These are phyloP conservation scores for Idaea aversata DNA, from an alignment of 2,888 invertebrate species.

Conservation along the genomic window DNA sequence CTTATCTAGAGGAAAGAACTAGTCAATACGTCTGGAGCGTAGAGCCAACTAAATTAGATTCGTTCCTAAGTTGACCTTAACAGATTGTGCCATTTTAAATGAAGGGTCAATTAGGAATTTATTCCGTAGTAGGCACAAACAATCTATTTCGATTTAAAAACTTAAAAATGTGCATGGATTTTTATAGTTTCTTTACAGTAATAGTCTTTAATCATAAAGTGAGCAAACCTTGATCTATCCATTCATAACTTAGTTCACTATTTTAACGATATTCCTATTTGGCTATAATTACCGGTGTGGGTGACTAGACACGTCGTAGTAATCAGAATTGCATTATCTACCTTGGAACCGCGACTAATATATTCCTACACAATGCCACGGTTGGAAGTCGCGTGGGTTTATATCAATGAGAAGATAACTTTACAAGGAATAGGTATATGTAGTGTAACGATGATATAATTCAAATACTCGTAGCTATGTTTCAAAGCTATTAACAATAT, in stretches of 20 bases:
- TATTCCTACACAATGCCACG: conserved; percentile 1
- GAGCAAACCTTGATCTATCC: neutral
- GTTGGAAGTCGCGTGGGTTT: conserved; percentile 1
- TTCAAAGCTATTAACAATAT: neutral
- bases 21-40: no score
- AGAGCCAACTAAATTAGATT: neutral
- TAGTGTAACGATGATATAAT: neutral
- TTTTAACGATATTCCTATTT: neutral
- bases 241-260: neutral
- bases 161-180: no score
- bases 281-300: neutral
- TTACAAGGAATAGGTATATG: neutral
- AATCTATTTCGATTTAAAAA: no score
- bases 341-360: neutral
- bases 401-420: neutral
- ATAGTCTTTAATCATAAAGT: neutral
- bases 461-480: neutral
- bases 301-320: neutral
- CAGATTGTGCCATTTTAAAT: neutral
- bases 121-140: no score
- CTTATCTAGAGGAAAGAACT: no score
- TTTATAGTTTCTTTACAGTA: neutral
- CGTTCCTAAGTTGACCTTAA: neutral
- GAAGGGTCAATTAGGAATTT: neutral
- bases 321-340: neutral